Evolutionary conservation across 1,140 invertebrate genomes (phyloP).

Genomic region (Philopotamus ludificatus): DNA sequence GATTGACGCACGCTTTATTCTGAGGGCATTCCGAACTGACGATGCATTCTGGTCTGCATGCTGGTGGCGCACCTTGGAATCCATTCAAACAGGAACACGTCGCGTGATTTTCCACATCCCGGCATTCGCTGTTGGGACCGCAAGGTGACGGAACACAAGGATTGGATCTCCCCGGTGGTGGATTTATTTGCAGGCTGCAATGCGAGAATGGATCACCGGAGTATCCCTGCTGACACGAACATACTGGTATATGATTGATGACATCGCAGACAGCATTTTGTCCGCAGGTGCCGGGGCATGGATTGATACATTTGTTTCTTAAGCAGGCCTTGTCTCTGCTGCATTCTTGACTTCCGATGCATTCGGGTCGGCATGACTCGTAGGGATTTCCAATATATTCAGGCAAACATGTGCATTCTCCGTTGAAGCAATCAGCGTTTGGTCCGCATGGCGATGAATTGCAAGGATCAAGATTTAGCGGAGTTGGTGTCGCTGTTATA

Average conservation of each 20-base stretch:
- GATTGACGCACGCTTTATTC: slow-evolving; percentile 76
- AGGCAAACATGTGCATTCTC: slow-evolving; percentile 68
- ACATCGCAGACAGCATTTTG: slow-evolving; percentile 81
- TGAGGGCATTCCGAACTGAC: slow-evolving; percentile 79
- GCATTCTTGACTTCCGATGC: slow-evolving; percentile 79
- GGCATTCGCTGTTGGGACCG: slow-evolving; percentile 76
- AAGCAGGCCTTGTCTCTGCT: slow-evolving; percentile 76
- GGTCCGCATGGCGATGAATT: slow-evolving; percentile 78
- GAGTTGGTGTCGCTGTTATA: slow-evolving; percentile 43
- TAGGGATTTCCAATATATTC: slow-evolving; percentile 80
- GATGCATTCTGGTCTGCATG: slow-evolving; percentile 81
- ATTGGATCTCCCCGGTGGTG: slow-evolving; percentile 54
- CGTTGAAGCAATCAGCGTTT: slow-evolving; percentile 69
- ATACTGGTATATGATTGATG: slow-evolving; percentile 80
- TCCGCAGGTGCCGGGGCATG: slow-evolving; percentile 79
- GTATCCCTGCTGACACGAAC: slow-evolving; percentile 72
- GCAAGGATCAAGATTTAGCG: slow-evolving; percentile 61
- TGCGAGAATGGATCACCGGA: slow-evolving; percentile 78
- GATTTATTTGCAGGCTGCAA: slow-evolving; percentile 58
- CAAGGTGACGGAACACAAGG: slow-evolving; percentile 74
- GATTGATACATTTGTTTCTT: slow-evolving; percentile 77
- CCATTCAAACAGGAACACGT: slow-evolving; percentile 77
- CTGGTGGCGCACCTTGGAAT: slow-evolving; percentile 73
- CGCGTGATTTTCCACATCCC: slow-evolving; percentile 65
- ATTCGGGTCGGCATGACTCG: slow-evolving; percentile 77